Base-by-base conservation (phyloP, 2,797 vertebrate genomes). In the Avahi laniger region DNA sequence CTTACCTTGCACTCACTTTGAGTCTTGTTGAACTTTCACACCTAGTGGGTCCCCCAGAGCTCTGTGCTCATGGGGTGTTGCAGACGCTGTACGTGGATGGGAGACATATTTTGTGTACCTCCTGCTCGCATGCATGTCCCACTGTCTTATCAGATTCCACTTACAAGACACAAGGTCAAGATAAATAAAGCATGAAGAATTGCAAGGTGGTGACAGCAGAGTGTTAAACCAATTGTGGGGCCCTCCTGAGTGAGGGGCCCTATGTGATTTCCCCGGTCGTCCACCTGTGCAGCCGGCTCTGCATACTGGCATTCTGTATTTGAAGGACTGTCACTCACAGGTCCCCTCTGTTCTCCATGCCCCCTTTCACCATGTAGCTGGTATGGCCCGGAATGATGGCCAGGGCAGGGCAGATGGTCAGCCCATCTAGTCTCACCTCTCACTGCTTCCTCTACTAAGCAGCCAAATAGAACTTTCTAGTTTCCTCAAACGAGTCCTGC, bases 81-180 rank as follows among this genome's bases (percentile, higher is more conserved):
- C 2, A 0, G 33, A 50, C 1, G 2, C 3, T 0, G 7, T 4
- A 0, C 7, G 50, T 24, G 57, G 13, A 0, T 0, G 35, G 33
- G 41, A 24, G 65, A n/a, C 20, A 0, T 17, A 14, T 13, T 20
- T 3, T 17, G 57, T 63, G 54, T 30, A 11, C 15, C 59, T 38
- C 33, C 18, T 12, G 52, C 46, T 76, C 3, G 2, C 0, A 57
- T 33, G 61, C 46, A 2, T 18, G n/a, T 48, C 50, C 69, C 24
- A 1, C n/a, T 41, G 81, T 75, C 63, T 54, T 78, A 24, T 79
- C 93, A 63, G 78, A 75, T 41, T 80, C 73, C 50, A 73, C 61
- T 59, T 86, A 59, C 1, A 28, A 48, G 57, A 87, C 48, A 54
- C 54, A 65, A 8, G 38, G 50, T 65, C 76, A n/a, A 76, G 46